Evolutionary conservation across 2,888 invertebrate genomes (phyloP).

Genomic region (Tridacna crocea): DNA sequence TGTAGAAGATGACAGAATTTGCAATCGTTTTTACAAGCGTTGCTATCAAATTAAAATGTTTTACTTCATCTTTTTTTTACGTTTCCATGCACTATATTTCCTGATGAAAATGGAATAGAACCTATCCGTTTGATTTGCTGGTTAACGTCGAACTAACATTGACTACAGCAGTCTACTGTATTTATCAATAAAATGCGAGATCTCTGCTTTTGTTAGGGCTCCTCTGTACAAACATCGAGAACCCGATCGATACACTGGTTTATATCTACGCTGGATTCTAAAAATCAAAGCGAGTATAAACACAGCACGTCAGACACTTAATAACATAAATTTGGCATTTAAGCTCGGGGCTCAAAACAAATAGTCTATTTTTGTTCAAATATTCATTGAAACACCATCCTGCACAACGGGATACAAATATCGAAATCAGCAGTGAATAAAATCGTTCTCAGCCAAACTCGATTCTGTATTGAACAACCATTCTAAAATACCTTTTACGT

Average conservation of each 20-base stretch:
- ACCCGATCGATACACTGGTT: conserved; percentile 32
- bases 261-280: conserved; percentile 18
- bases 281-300: conserved; percentile 23
- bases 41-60: background rate
- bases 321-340: background rate
- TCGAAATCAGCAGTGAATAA: background rate
- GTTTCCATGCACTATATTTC: background rate
- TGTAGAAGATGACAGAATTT: too few relatives aligned
- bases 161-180: background rate
- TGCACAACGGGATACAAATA: background rate
- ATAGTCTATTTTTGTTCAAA: background rate
- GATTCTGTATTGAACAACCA: background rate
- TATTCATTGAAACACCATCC: background rate
- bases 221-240: conserved; percentile 33
- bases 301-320: background rate
- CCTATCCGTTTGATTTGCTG: background rate
- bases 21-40: background rate
- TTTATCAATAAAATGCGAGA: conserved; percentile 50
- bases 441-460: background rate
- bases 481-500: too few relatives aligned
- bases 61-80: background rate
- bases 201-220: conserved; percentile 34
- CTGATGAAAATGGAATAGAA: background rate
- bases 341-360: background rate
- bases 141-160: conserved; percentile 24